Conservation (phyloP, 2,888 invertebrate genomes). For the Amphiduros pacificus region DNA sequence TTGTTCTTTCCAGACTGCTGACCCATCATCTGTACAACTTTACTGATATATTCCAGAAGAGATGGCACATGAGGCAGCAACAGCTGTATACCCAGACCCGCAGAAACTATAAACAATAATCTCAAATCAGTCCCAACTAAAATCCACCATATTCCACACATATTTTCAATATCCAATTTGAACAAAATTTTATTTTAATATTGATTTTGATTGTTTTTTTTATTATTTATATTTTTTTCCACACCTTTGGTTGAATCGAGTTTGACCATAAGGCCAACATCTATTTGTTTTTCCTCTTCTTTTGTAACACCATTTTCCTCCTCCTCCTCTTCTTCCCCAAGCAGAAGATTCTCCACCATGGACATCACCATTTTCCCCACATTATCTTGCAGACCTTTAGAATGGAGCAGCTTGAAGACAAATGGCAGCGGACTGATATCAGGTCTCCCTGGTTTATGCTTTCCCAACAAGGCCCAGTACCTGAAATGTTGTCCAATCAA, state of each 20-base stretch:
- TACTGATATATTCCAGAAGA: slow-evolving; percentile 64
- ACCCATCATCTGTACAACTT: slow-evolving; percentile 33
- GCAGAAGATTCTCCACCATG: slow-evolving; percentile 52
- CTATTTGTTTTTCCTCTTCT: background rate
- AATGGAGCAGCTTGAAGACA: slow-evolving; percentile 73
- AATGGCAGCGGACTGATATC: slow-evolving; percentile 67
- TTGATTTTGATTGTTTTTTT: no score
- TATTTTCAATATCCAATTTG: no score
- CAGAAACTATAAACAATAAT: no score
- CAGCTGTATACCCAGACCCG: slow-evolving; percentile 71
- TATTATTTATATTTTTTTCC: no score
- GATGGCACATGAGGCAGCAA: slow-evolving; percentile 74
- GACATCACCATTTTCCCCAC: slow-evolving; percentile 63
- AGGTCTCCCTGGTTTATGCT: slow-evolving; percentile 49
- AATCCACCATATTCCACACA: no score
- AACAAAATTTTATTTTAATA: no score
- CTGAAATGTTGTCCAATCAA: slow-evolving; percentile 32
- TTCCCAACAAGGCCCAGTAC: slow-evolving; percentile 73
- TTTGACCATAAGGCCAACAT: background rate
- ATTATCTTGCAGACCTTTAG: slow-evolving; percentile 69
- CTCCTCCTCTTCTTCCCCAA: slow-evolving; percentile 30
- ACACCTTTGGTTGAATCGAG: no score
- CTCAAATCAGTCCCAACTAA: no score
- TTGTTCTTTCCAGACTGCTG: slow-evolving; percentile 36
- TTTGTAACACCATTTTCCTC: background rate